Evolutionary conservation across 2,113 vertebrate species (phyloP).

Genomic region (Phyllostomus discolor): DNA sequence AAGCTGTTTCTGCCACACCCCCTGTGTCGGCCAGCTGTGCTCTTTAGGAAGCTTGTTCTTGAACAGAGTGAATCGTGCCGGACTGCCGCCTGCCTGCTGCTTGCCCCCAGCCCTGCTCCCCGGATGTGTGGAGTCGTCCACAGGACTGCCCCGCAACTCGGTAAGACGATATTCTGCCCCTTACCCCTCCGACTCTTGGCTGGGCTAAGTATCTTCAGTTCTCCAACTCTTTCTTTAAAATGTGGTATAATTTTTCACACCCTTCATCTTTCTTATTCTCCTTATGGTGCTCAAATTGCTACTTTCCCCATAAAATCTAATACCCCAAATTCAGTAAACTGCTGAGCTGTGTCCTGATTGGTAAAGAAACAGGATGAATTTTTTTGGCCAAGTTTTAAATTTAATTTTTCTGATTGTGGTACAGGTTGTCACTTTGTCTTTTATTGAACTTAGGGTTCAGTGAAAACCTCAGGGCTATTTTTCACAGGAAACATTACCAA

Average conservation of each 20-base stretch:
- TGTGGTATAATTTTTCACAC: not conserved
- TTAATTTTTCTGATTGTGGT: slow-evolving; percentile 4
- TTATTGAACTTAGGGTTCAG: slow-evolving; percentile 14
- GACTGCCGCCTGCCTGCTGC: not conserved
- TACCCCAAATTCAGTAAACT: not conserved
- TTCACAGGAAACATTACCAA: not conserved
- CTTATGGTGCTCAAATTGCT: not conserved
- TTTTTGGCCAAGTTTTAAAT: slow-evolving; percentile 1
- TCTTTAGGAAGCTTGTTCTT: not conserved
- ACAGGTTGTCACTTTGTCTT: not conserved
- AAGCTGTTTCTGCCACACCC: not conserved
- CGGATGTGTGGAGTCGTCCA: not conserved
- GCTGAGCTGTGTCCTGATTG: not conserved
- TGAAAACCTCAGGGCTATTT: not conserved
- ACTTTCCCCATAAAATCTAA: not conserved
- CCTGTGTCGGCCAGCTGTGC: not conserved
- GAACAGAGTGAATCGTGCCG: not conserved
- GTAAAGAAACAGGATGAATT: not conserved
- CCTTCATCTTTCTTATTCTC: not conserved
- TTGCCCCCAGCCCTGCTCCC: not conserved
- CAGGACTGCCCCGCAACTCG: not conserved
- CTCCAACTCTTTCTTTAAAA: not conserved
- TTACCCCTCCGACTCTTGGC: not conserved
- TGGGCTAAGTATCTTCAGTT: not conserved
- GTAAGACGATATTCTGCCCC: not conserved